phyloP scores from a whole-genome alignment of 2,888 invertebrate species.

The Campopleginae sp. region DNA sequence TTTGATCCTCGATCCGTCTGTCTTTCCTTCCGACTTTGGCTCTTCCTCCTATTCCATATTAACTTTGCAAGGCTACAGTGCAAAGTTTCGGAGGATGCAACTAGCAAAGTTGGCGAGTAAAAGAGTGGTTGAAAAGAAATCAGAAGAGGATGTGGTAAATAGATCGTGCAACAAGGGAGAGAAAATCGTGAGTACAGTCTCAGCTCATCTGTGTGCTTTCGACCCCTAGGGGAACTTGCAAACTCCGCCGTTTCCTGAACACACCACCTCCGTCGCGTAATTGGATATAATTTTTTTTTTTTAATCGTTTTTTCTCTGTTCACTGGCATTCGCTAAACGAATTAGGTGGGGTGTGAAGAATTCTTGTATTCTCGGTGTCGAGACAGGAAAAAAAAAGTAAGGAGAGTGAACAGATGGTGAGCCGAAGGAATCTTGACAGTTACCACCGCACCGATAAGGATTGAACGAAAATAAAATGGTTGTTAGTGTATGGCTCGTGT shows the following conservation, averaged over 20 bases:
- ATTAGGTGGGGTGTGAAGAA: conserved; percentile 71
- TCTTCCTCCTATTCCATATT: conserved; percentile 7
- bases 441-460: background rate
- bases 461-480: background rate
- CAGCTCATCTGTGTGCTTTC: conserved; percentile 52
- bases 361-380: conserved; percentile 72
- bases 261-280: conserved; percentile 73
- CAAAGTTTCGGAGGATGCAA: conserved; percentile 48
- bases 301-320: conserved; percentile 63
- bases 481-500: background rate
- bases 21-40: background rate
- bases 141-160: conserved; percentile 65
- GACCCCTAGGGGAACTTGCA: conserved; percentile 28
- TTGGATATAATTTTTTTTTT: conserved; percentile 77
- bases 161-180: conserved; percentile 73
- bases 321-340: conserved; percentile 76
- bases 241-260: conserved; percentile 61
- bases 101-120: conserved; percentile 26
- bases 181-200: conserved; percentile 67
- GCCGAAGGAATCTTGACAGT: background rate
- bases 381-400: conserved; percentile 46
- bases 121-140: conserved; percentile 20
- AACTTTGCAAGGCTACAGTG: background rate
- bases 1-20: conserved; percentile 7
- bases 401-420: background rate